Percentiles rank a stretch among this genome's conserved stretches.
These are phyloP conservation scores for Pocota personata DNA, from an alignment of 2,888 invertebrate genomes.

Conservation along the genomic window DNA sequence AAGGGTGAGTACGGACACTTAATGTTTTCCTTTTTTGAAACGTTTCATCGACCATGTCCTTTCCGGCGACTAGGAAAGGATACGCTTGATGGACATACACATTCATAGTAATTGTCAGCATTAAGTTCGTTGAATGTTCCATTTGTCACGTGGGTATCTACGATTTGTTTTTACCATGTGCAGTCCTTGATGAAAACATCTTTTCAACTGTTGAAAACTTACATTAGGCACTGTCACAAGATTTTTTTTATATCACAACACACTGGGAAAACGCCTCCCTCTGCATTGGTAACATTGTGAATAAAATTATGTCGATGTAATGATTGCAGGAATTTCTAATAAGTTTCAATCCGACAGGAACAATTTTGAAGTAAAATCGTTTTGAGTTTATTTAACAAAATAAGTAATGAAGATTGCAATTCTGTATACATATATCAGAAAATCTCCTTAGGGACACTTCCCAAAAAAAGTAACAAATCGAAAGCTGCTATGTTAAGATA, in stretches of 20 bases:
- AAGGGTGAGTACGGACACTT: constrained; percentile 38
- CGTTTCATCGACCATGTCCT: constrained; percentile 13
- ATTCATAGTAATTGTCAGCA: constrained; percentile 33
- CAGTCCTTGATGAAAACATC: background rate
- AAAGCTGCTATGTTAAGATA: constrained; percentile 19
- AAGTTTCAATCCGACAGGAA: background rate
- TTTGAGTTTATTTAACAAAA: background rate
- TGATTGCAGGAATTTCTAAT: too few species aligned
- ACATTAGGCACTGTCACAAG: background rate
- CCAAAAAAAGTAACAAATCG: background rate
- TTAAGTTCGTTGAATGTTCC: constrained; percentile 30
- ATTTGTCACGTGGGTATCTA: constrained; percentile 18
- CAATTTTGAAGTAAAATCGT: background rate
- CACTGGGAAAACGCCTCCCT: background rate
- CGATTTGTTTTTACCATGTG: constrained; percentile 11
- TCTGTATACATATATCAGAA: background rate
- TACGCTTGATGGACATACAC: constrained; percentile 4
- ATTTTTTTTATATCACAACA: too few species aligned
- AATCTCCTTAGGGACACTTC: background rate
- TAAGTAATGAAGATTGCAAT: background rate
- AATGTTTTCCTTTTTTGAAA: constrained; percentile 27
- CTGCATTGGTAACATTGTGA: background rate
- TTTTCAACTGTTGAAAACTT: background rate
- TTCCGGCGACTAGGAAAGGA: background rate
- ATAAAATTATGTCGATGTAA: background rate